Conservation (phyloP, 2,113 vertebrate genomes). For the Mola mola region DNA sequence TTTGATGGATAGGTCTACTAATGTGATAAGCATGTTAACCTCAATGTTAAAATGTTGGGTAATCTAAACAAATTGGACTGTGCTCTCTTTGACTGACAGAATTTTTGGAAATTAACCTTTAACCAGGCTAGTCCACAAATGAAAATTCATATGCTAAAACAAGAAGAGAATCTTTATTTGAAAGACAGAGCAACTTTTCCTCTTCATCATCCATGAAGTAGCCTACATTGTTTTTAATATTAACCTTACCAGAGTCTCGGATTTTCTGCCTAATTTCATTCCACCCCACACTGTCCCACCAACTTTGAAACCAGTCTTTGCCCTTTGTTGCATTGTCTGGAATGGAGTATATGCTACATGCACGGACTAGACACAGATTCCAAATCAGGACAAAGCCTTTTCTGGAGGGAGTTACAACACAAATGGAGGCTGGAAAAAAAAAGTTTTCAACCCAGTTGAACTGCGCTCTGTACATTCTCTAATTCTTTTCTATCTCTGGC, state of each 20-base stretch:
- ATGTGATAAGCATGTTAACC: too few species aligned
- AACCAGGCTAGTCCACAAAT: too few species aligned
- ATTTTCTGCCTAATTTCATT: too few species aligned
- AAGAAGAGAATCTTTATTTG: not conserved
- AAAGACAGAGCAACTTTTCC: too few species aligned
- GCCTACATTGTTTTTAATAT: not conserved
- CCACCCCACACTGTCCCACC: not conserved
- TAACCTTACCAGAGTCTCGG: not conserved
- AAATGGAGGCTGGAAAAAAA: slow-evolving; percentile 35
- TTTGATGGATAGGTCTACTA: too few species aligned
- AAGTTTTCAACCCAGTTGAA: slow-evolving; percentile 50
- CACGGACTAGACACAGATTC: slow-evolving; percentile 1
- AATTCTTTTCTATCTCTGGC: slow-evolving; percentile 30
- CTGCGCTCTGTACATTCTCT: slow-evolving; percentile 27
- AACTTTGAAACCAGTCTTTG: not conserved
- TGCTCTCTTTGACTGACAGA: too few species aligned
- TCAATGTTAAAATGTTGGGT: too few species aligned
- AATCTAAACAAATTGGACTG: too few species aligned
- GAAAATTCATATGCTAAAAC: too few species aligned
- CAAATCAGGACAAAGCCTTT: slow-evolving; percentile 47
- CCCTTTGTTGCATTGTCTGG: slow-evolving; percentile 4
- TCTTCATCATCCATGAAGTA: not conserved
- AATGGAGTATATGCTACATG: slow-evolving; percentile 12
- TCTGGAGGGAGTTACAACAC: slow-evolving; percentile 31
- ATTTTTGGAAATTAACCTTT: too few species aligned